phyloP scores from a whole-genome alignment of 2,113 vertebrate species.

The Silurus glanis region DNA sequence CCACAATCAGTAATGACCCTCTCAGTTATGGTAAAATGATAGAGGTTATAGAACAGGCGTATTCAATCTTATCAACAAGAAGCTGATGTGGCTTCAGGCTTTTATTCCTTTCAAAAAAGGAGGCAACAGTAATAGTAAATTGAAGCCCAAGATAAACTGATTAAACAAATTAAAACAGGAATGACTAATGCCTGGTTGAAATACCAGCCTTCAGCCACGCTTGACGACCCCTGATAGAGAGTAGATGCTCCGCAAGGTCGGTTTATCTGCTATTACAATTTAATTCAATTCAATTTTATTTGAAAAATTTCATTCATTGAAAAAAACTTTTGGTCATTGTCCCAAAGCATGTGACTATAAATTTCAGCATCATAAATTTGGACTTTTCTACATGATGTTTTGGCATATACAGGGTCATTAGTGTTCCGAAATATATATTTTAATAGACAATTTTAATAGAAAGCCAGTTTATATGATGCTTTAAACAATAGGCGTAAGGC shows the following conservation, averaged over 20 bases:
- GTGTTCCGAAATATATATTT: not conserved
- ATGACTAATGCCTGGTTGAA: not conserved
- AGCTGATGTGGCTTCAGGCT: not conserved
- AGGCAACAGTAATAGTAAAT: not conserved
- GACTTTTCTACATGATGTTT: not conserved
- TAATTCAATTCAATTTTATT: too few species aligned
- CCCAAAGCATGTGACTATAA: too few species aligned
- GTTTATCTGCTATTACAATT: not conserved
- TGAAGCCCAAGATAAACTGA: not conserved
- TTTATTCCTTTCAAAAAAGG: not conserved
- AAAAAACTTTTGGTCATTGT: too few species aligned
- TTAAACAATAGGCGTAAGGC: not conserved
- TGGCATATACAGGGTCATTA: not conserved
- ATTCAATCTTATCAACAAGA: not conserved
- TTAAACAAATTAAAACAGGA: not conserved
- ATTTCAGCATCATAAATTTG: too few species aligned
- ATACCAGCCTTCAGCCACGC: not conserved
- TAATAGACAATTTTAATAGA: not conserved
- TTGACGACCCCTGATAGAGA: not conserved
- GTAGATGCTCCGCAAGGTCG: not conserved
- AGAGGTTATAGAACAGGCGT: not conserved
- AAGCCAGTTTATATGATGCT: not conserved
- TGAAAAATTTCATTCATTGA: too few species aligned
- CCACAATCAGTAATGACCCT: not conserved
- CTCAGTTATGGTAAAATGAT: not conserved